A percentile compares a stretch with the other conserved stretches of the same genome.
These are phyloP conservation scores for Hipparchia semele DNA, from an alignment of 2,888 invertebrate species.

Conservation along the genomic window DNA sequence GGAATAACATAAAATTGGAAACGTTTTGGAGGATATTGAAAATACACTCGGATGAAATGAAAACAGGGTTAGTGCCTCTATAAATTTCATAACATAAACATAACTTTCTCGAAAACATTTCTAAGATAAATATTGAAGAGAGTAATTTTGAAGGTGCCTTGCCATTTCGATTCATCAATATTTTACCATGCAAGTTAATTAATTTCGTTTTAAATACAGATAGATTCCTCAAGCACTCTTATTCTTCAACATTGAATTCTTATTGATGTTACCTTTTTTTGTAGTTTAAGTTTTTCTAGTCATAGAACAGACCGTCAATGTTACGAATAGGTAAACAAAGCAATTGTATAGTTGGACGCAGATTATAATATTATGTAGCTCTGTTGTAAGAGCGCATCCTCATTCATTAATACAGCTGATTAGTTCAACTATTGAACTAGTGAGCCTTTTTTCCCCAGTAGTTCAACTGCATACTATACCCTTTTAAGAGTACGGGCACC, in stretches of 20 bases:
- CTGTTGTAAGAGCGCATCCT: neutral
- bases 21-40: conserved; percentile 26
- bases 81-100: conserved; percentile 8
- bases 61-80: conserved; percentile 18
- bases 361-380: neutral
- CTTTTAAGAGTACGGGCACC: no score
- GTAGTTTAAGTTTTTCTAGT: neutral
- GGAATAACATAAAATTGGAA: conserved; percentile 31
- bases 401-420: neutral
- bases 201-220: neutral
- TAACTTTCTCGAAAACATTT: neutral
- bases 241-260: neutral
- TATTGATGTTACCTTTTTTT: neutral
- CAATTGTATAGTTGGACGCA: neutral
- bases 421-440: no score
- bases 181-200: neutral
- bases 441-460: no score
- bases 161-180: neutral
- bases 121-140: neutral
- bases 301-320: no score
- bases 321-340: neutral
- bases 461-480: no score
- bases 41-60: conserved; percentile 20
- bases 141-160: conserved; percentile 1
- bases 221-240: neutral